Evolutionary conservation across 1,140 invertebrate genomes (phyloP), one percentile per base, ranked within the genome.

Genomic region (Ips typographus): DNA sequence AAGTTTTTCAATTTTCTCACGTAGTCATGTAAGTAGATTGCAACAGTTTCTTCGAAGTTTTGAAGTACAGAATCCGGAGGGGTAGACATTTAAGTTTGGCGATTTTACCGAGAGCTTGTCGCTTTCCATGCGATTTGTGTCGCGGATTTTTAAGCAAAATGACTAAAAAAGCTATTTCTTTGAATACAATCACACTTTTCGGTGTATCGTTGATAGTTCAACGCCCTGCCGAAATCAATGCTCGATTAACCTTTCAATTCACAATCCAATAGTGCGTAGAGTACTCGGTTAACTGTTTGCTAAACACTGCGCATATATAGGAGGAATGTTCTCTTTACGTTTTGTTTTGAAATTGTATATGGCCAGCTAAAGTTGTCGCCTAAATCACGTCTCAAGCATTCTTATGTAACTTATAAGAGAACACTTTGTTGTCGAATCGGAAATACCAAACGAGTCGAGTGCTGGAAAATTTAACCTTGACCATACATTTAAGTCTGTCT

Each of bases 1-100:
- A 59, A 59, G n/a, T 59, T 59, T 51, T 65, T 65, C 42, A 55
- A 65, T 39, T 68, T 68, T 68, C 65, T 60, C 57, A 68, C 65
- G 65, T 68, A 68, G 53, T 59, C 39, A 41, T 47, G 43, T 44
- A 60, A 68, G 47, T 68, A 42, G 52, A 68, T 56, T 60, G 57
- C 65, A 42, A 36, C 57, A 60, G 65, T 60, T 42, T 53, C 57
- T 60, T 53, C 56, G 37, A 60, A 68, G 65, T 68, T 68, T 53
- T 52, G 3, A 65, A 65, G 53, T 66, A 68, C n/a, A n/a, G 41
- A n/a, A 64, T 52, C 62, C 37, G 22, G 22, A 22, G 22, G 22
- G 22, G 22, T 49, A 22, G 44, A 49, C 44, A 49, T 49, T 49
- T 63, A 40, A 63, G 47, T 44, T 61, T 43, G 44, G 6, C 5